Conservation (phyloP, 2,888 invertebrate genomes). For the Epirrita christyi region DNA sequence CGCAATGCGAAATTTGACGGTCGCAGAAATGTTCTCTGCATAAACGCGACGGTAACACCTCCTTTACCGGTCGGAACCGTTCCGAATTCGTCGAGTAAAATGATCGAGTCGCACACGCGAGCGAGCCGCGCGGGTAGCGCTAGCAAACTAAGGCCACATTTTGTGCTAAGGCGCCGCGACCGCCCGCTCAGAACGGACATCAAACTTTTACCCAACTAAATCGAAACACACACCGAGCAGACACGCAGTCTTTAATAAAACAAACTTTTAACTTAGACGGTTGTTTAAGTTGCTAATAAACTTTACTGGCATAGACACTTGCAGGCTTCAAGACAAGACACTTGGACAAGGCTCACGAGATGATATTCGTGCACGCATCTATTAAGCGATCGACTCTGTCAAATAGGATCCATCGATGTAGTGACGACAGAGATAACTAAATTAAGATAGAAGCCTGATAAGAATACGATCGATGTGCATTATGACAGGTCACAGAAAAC, state of each 20-base stretch:
- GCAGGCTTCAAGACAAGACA: constrained; percentile 67
- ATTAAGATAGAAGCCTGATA: constrained; percentile 26
- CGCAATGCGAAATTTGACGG: constrained; percentile 76
- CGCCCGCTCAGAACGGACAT: constrained; percentile 71
- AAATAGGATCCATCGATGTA: constrained; percentile 44
- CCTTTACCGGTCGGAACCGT: constrained; percentile 78
- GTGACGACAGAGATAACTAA: constrained; percentile 49
- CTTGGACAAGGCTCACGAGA: constrained; percentile 72
- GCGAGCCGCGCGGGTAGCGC: constrained; percentile 80
- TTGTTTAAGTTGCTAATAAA: constrained; percentile 72
- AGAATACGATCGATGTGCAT: constrained; percentile 25
- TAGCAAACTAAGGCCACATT: constrained; percentile 79
- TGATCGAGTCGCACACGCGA: constrained; percentile 60
- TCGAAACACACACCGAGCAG: constrained; percentile 53
- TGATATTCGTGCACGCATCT: constrained; percentile 65
- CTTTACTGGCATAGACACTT: constrained; percentile 56
- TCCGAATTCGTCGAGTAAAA: constrained; percentile 72
- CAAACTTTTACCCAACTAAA: constrained; percentile 78
- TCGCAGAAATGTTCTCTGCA: constrained; percentile 63
- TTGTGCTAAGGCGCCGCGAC: constrained; percentile 62
- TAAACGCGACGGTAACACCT: constrained; percentile 74
- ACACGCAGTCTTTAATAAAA: constrained; percentile 41
- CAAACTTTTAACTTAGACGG: constrained; percentile 61
- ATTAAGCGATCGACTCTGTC: constrained; percentile 53
- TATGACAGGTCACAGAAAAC: constrained; percentile 23